Percentiles rank a stretch among this genome's conserved stretches.
Evolutionary conservation across 2,888 invertebrate species (phyloP).

Genomic region (Caenorhabditis becei): DNA sequence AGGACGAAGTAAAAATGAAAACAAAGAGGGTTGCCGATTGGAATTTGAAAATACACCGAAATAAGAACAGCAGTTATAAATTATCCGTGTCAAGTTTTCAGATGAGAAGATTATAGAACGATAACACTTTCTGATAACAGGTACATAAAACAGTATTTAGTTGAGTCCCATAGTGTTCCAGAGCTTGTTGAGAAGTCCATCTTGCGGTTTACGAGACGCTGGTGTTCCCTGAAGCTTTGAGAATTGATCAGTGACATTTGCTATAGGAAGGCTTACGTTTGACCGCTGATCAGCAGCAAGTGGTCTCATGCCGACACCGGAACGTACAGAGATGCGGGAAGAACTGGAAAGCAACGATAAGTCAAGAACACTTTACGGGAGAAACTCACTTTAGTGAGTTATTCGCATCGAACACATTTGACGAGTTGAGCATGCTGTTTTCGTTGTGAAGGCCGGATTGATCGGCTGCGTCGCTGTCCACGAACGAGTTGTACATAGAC

Average conservation of each 20-base stretch:
- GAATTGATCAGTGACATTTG: not conserved
- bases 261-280: conserved; percentile 36
- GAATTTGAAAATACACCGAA: conserved; percentile 46
- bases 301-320: conserved; percentile 75
- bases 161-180: conserved; percentile 58
- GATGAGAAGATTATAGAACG: conserved; percentile 21
- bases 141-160: conserved; percentile 33
- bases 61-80: conserved; percentile 21
- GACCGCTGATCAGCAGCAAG: conserved; percentile 59
- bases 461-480: conserved; percentile 33
- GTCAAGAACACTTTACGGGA: not conserved
- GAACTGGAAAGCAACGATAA: conserved; percentile 52
- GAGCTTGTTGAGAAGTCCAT: conserved; percentile 59
- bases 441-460: conserved; percentile 43
- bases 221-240: conserved; percentile 22
- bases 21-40: not conserved
- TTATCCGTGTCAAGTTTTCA: conserved; percentile 20
- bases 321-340: conserved; percentile 64
- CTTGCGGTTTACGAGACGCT: conserved; percentile 17
- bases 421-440: conserved; percentile 35
- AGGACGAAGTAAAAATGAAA: conserved; percentile 11
- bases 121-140: conserved; percentile 14
- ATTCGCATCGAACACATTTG: conserved; percentile 47
- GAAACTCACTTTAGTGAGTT: conserved; percentile 44
- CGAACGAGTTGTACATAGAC: conserved; percentile 50